Conservation (phyloP, 2,888 invertebrate species). For the Epistrophe grossulariae region DNA sequence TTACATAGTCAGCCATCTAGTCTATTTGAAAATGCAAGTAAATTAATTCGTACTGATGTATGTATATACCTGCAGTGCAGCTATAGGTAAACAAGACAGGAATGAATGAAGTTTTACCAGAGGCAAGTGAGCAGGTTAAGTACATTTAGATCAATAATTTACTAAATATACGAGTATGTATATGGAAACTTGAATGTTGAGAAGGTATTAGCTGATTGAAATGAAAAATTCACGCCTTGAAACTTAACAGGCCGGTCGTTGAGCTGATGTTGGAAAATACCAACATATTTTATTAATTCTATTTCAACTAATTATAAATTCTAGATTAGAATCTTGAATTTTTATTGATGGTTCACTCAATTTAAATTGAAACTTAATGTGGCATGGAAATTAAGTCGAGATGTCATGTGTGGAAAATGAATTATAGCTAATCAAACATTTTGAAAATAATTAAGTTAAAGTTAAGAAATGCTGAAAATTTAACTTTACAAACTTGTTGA, state of each 20-base stretch:
- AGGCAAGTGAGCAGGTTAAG: not conserved
- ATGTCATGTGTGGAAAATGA: not conserved
- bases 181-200: conserved; percentile 52
- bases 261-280: not conserved
- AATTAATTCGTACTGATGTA: conserved; percentile 21
- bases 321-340: not conserved
- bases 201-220: conserved; percentile 25
- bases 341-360: not conserved
- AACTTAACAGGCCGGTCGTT: conserved; percentile 22
- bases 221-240: conserved; percentile 23
- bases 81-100: not conserved
- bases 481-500: too few species aligned
- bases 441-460: too few species aligned
- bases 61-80: conserved; percentile 1
- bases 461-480: too few species aligned
- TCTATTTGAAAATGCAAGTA: conserved; percentile 28
- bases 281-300: conserved; percentile 1
- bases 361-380: not conserved
- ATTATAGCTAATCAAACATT: too few species aligned
- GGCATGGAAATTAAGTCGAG: not conserved
- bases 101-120: conserved; percentile 16
- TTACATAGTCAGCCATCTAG: conserved; percentile 25
- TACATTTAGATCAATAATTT: not conserved
- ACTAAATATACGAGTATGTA: conserved; percentile 8
- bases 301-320: not conserved